Evolutionary conservation across 2,797 vertebrate genomes (phyloP).

Genomic region (Propithecus deckenii): DNA sequence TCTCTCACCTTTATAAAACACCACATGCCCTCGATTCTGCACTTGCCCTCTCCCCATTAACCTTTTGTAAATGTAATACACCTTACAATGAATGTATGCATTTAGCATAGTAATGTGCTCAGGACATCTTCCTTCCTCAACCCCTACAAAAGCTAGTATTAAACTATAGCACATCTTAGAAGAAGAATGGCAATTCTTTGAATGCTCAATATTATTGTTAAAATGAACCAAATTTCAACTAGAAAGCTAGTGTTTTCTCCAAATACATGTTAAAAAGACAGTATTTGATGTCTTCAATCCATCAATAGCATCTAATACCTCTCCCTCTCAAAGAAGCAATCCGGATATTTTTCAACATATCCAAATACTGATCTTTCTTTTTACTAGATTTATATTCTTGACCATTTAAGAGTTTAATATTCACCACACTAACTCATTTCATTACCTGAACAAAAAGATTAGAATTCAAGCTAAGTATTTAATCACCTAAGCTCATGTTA

Average conservation of each 20-base stretch:
- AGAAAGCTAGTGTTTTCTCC: background rate
- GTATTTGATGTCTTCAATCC: background rate
- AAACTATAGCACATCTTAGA: background rate
- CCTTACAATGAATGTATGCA: background rate
- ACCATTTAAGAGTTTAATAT: background rate
- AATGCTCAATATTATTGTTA: background rate
- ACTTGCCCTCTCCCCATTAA: background rate
- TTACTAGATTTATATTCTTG: background rate
- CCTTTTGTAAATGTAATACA: background rate
- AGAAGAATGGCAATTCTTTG: constrained; percentile 19
- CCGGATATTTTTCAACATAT: background rate
- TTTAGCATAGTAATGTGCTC: background rate
- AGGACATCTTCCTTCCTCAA: background rate
- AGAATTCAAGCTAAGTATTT: background rate
- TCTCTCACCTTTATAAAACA: constrained; percentile 14
- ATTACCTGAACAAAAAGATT: background rate
- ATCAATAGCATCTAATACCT: background rate
- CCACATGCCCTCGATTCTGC: background rate
- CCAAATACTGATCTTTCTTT: background rate
- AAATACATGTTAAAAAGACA: background rate
- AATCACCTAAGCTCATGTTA: background rate
- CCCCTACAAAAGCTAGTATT: background rate
- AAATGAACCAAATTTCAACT: background rate
- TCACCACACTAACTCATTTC: background rate
- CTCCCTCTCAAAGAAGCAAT: background rate